Conservation (phyloP, 2,113 vertebrate genomes). For the Microcebus murinus region DNA sequence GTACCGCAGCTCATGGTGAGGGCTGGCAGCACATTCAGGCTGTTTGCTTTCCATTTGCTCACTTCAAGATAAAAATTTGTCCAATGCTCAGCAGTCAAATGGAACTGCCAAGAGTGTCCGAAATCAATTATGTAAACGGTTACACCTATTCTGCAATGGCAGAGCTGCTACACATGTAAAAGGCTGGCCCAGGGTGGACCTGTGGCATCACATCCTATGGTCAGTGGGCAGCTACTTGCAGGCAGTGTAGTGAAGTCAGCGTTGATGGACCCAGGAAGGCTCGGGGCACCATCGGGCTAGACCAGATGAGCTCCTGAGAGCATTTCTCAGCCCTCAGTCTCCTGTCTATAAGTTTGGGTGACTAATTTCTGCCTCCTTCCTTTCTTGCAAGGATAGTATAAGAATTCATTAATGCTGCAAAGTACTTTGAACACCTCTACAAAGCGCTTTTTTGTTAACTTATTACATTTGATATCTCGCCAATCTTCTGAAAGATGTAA, state of each 20-base stretch:
- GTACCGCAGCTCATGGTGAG: background rate
- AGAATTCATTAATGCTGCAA: conserved; percentile 20
- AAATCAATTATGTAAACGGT: background rate
- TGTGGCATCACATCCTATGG: rapidly evolving
- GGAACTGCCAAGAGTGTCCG: rapidly evolving
- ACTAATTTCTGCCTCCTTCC: background rate
- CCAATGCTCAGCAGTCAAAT: background rate
- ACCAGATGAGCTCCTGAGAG: background rate
- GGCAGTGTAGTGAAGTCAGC: background rate
- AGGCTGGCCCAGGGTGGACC: no score
- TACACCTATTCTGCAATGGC: rapidly evolving
- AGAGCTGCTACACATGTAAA: rapidly evolving
- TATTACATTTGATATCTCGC: conserved; percentile 32
- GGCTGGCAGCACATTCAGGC: background rate
- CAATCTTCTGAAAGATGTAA: conserved; percentile 47
- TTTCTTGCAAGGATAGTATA: background rate
- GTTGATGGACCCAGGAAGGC: background rate
- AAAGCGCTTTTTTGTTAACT: conserved; percentile 66
- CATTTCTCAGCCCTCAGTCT: rapidly evolving
- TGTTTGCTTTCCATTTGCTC: background rate
- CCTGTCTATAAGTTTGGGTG: background rate
- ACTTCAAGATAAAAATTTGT: background rate
- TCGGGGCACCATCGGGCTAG: rapidly evolving
- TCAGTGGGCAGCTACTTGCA: rapidly evolving
- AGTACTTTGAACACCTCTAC: conserved; percentile 44